Conservation (phyloP, 1,140 invertebrate genomes). For the Lordiphosa mommai region DNA sequence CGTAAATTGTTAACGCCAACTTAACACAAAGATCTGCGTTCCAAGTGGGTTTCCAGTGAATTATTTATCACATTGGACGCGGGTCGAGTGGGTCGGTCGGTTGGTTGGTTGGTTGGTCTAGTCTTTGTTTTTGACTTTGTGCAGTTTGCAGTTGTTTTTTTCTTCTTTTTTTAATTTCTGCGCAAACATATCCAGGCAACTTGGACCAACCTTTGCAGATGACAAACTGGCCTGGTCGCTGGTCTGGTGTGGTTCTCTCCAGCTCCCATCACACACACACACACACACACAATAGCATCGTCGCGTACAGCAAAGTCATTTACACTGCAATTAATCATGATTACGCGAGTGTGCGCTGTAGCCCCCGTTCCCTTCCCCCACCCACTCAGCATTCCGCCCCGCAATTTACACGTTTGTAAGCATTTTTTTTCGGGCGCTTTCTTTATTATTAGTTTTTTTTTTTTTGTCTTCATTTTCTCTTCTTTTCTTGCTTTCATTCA, state of each 20-base stretch:
- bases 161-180: slow-evolving; percentile 43
- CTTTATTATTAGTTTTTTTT: slow-evolving; percentile 1
- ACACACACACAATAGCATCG: background rate
- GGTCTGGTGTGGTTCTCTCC: slow-evolving; percentile 6
- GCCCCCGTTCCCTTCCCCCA: slow-evolving; percentile 1
- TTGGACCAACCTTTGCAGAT: background rate
- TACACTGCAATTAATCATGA: slow-evolving; percentile 76
- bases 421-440: slow-evolving; percentile 1
- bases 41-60: slow-evolving; percentile 48
- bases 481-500: slow-evolving; percentile 19
- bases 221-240: slow-evolving; percentile 2
- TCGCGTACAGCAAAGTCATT: slow-evolving; percentile 46
- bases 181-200: slow-evolving; percentile 13
- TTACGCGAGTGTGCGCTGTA: slow-evolving; percentile 39
- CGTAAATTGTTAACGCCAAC: slow-evolving; percentile 45
- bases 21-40: slow-evolving; percentile 15
- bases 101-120: slow-evolving; percentile 1
- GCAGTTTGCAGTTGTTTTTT: slow-evolving; percentile 15
- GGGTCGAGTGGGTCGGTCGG: background rate
- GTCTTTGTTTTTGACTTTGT: slow-evolving; percentile 40
- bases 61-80: slow-evolving; percentile 50
- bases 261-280: slow-evolving; percentile 15
- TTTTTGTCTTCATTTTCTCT: slow-evolving; percentile 9
- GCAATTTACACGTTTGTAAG: background rate
- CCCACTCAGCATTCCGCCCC: background rate